Percentiles rank a stretch among this genome's conserved stretches.
Conservation (phyloP, 92 coral and sea anemone species). For the Blastomussa wellsi region DNA sequence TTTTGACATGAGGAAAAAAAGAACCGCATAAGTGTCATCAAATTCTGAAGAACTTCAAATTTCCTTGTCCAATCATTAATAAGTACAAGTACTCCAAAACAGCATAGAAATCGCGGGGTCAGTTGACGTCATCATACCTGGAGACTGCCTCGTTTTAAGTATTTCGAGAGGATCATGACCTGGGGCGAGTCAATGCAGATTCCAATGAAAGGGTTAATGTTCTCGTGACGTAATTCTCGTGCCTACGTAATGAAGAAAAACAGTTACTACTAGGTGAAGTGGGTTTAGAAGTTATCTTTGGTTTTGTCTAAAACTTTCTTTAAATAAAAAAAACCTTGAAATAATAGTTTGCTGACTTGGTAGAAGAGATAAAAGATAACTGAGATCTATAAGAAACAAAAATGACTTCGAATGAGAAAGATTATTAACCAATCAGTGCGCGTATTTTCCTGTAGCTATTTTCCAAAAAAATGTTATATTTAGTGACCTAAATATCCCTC, state of each 20-base stretch:
- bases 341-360: too few species aligned
- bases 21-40: background rate
- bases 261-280: too few species aligned
- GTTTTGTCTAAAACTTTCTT: too few species aligned
- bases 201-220: constrained; percentile 82
- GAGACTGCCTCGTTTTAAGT: constrained; percentile 80
- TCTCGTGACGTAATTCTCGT: constrained; percentile 82
- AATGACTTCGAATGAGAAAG: too few species aligned
- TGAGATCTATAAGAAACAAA: too few species aligned
- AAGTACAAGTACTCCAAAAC: background rate
- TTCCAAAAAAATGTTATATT: too few species aligned
- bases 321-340: too few species aligned
- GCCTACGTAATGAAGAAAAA: constrained; percentile 46
- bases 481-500: too few species aligned
- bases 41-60: background rate
- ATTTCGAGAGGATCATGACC: constrained; percentile 75
- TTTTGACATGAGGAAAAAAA: background rate
- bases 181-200: constrained; percentile 83
- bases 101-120: background rate
- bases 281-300: too few species aligned
- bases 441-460: too few species aligned
- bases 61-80: background rate
- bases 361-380: too few species aligned
- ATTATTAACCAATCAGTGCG: too few species aligned
- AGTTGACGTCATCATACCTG: constrained; percentile 47